Evolutionary conservation across 2,113 vertebrate genomes (phyloP).

Genomic region (Plestiodon gilberti): DNA sequence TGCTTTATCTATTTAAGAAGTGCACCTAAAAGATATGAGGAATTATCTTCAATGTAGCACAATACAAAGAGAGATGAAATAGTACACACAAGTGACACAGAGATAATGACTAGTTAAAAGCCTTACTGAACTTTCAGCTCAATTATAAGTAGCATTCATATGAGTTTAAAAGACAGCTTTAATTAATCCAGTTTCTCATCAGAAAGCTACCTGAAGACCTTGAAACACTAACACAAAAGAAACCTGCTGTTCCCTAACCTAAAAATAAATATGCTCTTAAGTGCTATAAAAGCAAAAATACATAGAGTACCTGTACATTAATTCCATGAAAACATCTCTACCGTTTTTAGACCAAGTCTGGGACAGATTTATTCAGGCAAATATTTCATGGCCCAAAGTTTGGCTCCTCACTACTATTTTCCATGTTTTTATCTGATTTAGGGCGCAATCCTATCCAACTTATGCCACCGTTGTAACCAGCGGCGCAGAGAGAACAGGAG

Average conservation of each 20-base stretch:
- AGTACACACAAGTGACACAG: constrained; percentile 13
- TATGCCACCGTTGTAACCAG: no score
- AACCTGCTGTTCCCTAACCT: accelerated
- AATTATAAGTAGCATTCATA: constrained; percentile 34
- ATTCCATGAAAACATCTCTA: constrained; percentile 1
- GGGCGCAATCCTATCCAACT: no score
- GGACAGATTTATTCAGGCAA: constrained; percentile 61
- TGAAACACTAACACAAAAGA: constrained; percentile 18
- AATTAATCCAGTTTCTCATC: constrained; percentile 30
- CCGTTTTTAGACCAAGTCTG: constrained; percentile 54
- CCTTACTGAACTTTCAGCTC: neutral
- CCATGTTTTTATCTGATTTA: constrained; percentile 59
- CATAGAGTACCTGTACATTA: constrained; percentile 32
- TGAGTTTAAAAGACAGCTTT: constrained; percentile 7
- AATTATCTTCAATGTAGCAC: constrained; percentile 9
- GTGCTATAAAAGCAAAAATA: constrained; percentile 28
- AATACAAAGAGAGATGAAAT: neutral
- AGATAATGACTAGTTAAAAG: constrained; percentile 20
- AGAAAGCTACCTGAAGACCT: neutral
- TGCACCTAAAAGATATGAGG: constrained; percentile 11
- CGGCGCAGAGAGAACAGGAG: no score
- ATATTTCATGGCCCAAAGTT: constrained; percentile 46
- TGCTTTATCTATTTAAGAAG: constrained; percentile 25
- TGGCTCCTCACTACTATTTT: constrained; percentile 54
- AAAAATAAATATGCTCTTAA: neutral